Conservation (phyloP, 30 jellyfish, hydroid and myxozoan species). For the Mastigias papua region DNA sequence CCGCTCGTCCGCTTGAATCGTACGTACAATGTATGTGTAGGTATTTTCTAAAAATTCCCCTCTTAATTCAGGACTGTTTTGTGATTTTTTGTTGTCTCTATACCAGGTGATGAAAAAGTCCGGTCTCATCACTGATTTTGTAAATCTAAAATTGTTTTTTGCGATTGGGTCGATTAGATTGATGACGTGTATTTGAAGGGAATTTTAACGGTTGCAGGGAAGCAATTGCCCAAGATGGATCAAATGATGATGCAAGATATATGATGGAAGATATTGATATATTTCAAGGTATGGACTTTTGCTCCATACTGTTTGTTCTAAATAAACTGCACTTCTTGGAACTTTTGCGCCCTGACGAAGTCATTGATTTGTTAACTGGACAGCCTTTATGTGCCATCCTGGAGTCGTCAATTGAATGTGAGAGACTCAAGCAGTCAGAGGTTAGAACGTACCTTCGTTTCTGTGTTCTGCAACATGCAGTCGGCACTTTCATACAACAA, state of each 20-base stretch:
- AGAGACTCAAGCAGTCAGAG: constrained; percentile 1
- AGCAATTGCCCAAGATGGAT: background rate
- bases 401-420: background rate
- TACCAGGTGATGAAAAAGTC: too few species aligned
- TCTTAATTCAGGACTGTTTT: too few species aligned
- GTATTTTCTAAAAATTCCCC: too few species aligned
- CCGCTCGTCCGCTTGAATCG: too few species aligned
- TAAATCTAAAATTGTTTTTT: too few species aligned
- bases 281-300: constrained; percentile 66
- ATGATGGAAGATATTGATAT: constrained; percentile 11
- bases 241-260: background rate
- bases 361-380: constrained; percentile 43
- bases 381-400: constrained; percentile 41
- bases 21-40: too few species aligned
- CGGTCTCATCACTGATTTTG: too few species aligned
- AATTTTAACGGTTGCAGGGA: background rate
- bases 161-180: background rate
- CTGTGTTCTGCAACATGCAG: constrained; percentile 28
- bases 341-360: constrained; percentile 46
- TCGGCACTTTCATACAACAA: constrained; percentile 25
- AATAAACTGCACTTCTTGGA: constrained; percentile 66
- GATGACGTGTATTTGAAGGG: background rate
- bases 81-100: too few species aligned
- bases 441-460: constrained; percentile 54
- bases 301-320: constrained; percentile 66